A percentile compares a stretch with the other conserved stretches of the same genome.
These are phyloP conservation scores for Drosophila novamexicana DNA, from an alignment of 1,140 invertebrate genomes.

Conservation along the genomic window DNA sequence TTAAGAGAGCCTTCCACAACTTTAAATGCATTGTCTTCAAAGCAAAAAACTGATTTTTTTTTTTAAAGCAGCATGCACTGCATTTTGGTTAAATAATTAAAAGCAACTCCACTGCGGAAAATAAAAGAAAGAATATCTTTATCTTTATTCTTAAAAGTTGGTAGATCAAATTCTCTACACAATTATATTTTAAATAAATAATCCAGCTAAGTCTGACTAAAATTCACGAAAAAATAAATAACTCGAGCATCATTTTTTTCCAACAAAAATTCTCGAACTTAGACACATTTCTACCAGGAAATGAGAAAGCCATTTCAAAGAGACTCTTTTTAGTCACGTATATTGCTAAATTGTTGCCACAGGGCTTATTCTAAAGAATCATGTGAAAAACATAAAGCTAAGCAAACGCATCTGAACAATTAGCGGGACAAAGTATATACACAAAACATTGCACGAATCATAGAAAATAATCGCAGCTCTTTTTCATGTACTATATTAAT, in stretches of 20 bases:
- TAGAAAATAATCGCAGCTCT: conserved; percentile 5
- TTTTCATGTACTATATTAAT: neutral
- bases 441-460: conserved; percentile 5
- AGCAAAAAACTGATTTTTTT: neutral
- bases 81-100: too few species aligned
- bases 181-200: too few species aligned
- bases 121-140: too few species aligned
- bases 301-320: neutral
- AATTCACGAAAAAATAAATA: too few species aligned
- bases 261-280: neutral
- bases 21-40: neutral
- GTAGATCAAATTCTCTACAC: too few species aligned
- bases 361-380: conserved; percentile 2
- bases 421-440: neutral
- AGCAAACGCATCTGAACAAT: conserved; percentile 16
- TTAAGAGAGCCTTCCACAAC: neutral
- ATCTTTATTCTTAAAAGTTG: too few species aligned
- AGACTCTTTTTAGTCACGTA: neutral
- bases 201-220: too few species aligned
- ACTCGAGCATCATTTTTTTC: neutral
- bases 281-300: neutral
- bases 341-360: neutral
- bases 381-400: conserved; percentile 16
- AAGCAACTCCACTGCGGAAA: too few species aligned
- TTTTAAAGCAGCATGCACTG: neutral